A percentile compares a stretch with the other conserved stretches of the same genome.
Conservation (phyloP, 2,113 vertebrate genomes). For the Pterocles gutturalis region DNA sequence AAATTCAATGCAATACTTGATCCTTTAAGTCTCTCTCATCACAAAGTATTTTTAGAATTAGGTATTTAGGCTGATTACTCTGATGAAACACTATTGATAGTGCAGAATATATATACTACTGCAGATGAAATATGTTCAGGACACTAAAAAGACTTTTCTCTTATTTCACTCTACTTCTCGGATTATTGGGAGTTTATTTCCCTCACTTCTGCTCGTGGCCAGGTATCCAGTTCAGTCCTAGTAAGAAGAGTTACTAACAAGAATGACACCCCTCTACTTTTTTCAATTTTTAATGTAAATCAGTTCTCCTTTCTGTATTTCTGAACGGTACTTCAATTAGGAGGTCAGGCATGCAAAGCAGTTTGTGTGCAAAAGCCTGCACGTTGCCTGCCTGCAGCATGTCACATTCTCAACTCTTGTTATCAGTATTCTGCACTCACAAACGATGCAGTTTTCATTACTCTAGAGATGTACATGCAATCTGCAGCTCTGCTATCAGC, state of each 20-base stretch:
- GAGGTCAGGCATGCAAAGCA: background rate
- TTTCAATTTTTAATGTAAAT: background rate
- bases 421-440: background rate
- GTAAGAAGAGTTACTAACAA: background rate
- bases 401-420: background rate
- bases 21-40: background rate
- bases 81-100: background rate
- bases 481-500: background rate
- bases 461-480: background rate
- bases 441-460: background rate
- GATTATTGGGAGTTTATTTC: background rate
- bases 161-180: background rate
- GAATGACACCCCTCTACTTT: background rate
- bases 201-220: background rate
- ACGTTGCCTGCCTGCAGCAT: background rate
- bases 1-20: background rate
- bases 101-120: background rate
- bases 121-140: background rate
- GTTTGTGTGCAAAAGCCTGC: background rate
- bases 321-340: background rate
- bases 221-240: background rate
- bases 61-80: background rate
- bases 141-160: background rate
- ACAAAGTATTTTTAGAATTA: background rate
- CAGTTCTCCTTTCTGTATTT: background rate